Conservation (phyloP, 2,113 vertebrate genomes). For the Puntigrus tetrazona region DNA sequence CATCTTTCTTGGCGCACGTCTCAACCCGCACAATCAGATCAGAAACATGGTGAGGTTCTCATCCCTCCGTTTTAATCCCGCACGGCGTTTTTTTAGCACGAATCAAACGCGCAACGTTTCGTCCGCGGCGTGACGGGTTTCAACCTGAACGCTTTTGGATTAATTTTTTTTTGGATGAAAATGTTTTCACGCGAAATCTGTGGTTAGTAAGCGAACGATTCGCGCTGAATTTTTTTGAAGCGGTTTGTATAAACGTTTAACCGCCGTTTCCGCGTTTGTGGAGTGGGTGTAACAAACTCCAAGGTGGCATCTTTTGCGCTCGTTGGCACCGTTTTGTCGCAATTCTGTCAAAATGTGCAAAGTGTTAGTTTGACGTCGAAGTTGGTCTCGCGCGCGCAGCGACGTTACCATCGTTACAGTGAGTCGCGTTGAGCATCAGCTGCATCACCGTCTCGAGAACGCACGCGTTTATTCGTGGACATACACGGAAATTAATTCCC, state of each 20-base stretch:
- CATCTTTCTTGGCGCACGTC: neutral
- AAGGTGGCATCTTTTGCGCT: neutral
- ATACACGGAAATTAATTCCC: neutral
- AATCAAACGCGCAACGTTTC: no score
- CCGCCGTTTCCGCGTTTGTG: neutral
- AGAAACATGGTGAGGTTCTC: slow-evolving; percentile 66
- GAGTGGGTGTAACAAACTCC: neutral
- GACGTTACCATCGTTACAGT: slow-evolving; percentile 12
- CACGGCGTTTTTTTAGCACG: neutral
- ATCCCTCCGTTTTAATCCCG: neutral
- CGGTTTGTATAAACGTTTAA: neutral
- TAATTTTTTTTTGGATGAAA: no score
- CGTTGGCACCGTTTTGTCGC: neutral
- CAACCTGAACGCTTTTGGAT: neutral
- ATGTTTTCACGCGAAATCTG: neutral
- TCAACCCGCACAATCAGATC: neutral
- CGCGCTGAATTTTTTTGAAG: neutral
- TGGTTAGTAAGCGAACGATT: neutral
- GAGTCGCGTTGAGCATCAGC: neutral
- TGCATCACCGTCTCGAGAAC: slow-evolving; percentile 12
- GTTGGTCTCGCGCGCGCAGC: neutral
- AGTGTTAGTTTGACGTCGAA: neutral
- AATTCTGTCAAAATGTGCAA: neutral
- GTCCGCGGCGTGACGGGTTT: neutral
- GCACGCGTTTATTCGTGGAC: neutral